Base-by-base conservation (phyloP, 2,113 vertebrate species). In the Galeopterus variegatus region DNA sequence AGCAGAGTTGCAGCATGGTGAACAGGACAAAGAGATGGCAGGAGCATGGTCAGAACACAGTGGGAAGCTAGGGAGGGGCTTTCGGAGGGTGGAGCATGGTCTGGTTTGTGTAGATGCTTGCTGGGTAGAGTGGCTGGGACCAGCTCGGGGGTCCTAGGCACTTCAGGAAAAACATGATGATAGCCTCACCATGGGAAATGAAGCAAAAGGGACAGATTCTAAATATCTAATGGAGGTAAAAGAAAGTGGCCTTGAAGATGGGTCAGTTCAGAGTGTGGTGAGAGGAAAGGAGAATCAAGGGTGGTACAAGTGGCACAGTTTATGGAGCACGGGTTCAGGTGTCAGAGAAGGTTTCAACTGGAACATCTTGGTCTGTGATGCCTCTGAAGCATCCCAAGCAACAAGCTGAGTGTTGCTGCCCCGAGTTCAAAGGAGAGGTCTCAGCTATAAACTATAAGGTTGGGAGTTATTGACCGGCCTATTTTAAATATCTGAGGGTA, bases 291-390 rank as follows among this genome's bases (percentile, higher is more conserved):
- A 92, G 8, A 77, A 18, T n/a, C 28, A 28, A n/a, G 7, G 26
- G n/a, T 41, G 45, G 45, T 45, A 24, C 15, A 36, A 5, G 50
- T 9, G 6, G 8, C 14, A 28, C 14, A 50, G 21, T 72, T 70
- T 52, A 72, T 54, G 26, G 58, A 65, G 65, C 24, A 64, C 45
- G 67, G n/a, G 41, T 83, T 77, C 24, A 2, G 48, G 36, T 64
- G 54, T 62, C 83, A 69, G 60, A 73, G 73, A 67, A 96, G n/a
- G 24, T 88, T 94, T 36, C 21, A 24, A 81, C 60, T 76, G 33
- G 45, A 18, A 72, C n/a, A 50, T 48, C 9, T 60, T 36, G 36
- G 48, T 88, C 77, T 94, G 54, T 4, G 2, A 24, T 45, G 26
- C 36, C 64, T 56, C 45, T 60, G 11, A 56, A 92, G 72, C 19